These are phyloP conservation scores for Mesitornis unicolor DNA, from an alignment of 2,113 vertebrate species.

Conservation along the genomic window DNA sequence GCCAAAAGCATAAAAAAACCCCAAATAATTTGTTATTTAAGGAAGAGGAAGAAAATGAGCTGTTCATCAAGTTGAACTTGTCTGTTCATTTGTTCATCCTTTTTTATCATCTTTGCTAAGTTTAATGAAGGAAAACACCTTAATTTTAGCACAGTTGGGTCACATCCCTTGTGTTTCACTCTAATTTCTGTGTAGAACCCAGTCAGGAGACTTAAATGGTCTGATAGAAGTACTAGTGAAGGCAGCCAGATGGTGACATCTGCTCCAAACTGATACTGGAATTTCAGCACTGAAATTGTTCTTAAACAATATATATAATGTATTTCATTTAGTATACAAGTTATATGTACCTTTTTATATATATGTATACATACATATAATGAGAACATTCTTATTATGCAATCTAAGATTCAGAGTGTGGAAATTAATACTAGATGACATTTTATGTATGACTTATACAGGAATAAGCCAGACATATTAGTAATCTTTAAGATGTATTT, in stretches of 20 bases:
- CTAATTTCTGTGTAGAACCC: neutral
- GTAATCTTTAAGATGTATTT: neutral
- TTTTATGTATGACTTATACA: neutral
- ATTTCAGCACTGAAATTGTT: neutral
- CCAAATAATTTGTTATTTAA: neutral
- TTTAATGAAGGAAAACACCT: conserved; percentile 24
- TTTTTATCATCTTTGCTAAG: neutral
- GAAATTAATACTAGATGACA: neutral
- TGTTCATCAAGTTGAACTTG: neutral
- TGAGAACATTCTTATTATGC: neutral
- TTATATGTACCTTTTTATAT: neutral
- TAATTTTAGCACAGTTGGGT: conserved; percentile 25
- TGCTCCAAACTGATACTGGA: neutral
- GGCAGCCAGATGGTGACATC: conserved; percentile 34
- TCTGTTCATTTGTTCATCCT: neutral
- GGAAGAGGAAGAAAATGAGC: neutral
- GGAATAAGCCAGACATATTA: neutral
- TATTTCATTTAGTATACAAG: neutral
- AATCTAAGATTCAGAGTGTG: neutral
- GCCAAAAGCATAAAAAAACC: neutral
- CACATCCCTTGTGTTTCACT: neutral
- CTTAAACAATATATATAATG: neutral
- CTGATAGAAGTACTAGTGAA: neutral
- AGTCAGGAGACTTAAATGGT: neutral
- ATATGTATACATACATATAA: neutral